Conservation (phyloP, 2,113 vertebrate species). For the Nerophis ophidion region DNA sequence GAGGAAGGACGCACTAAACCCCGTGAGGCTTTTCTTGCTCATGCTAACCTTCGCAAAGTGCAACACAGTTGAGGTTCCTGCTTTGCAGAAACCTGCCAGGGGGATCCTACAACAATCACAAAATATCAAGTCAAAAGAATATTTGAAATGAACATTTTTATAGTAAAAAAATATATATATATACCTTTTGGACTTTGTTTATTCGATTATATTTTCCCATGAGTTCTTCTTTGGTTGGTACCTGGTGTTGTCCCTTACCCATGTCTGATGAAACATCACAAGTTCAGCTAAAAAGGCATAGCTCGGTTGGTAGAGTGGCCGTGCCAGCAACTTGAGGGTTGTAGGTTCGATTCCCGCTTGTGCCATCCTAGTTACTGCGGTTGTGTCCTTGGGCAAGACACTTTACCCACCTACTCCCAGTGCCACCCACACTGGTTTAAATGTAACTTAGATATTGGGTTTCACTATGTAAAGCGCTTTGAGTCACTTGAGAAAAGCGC, state of each 20-base stretch:
- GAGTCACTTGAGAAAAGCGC: no score
- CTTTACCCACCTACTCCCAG: no score
- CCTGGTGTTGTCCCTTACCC: slow-evolving; percentile 93
- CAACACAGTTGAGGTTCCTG: slow-evolving; percentile 91
- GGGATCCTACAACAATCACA: slow-evolving; percentile 68
- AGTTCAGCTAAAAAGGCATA: not conserved
- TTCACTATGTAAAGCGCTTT: no score
- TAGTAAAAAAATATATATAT: not conserved
- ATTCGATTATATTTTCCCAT: slow-evolving; percentile 84
- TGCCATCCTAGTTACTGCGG: no score
- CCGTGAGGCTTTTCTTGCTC: not conserved
- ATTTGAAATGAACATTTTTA: not conserved
- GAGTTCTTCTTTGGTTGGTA: slow-evolving; percentile 88
- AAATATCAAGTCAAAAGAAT: not conserved
- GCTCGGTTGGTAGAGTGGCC: no score
- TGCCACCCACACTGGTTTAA: no score
- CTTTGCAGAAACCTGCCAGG: slow-evolving; percentile 88
- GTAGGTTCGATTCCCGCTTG: no score
- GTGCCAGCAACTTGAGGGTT: no score
- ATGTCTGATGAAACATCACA: slow-evolving; percentile 74
- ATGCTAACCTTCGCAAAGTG: slow-evolving; percentile 90
- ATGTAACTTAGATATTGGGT: no score
- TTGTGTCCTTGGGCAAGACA: no score
- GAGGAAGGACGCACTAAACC: not conserved
- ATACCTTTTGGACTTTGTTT: slow-evolving; percentile 87